Percentiles rank a stretch among this genome's conserved stretches.
These are phyloP conservation scores for Cryptotermes secundus DNA, from an alignment of 1,140 invertebrate species.

Conservation along the genomic window DNA sequence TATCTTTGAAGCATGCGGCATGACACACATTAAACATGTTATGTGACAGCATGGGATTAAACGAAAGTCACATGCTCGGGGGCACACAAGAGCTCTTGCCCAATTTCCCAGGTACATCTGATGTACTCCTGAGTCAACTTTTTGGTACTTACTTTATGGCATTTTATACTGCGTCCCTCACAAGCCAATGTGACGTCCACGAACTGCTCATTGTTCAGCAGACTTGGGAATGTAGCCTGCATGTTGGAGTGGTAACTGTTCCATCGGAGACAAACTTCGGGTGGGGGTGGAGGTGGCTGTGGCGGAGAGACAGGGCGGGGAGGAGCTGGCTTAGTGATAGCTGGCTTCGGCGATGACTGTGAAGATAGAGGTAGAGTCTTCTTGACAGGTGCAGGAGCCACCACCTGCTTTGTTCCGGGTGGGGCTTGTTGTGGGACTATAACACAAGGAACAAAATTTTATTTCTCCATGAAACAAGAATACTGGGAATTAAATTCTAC, in stretches of 20 bases:
- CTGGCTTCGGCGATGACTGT: not conserved
- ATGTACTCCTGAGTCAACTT: too few species aligned
- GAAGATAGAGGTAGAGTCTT: not conserved
- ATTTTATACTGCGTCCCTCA: constrained; percentile 52
- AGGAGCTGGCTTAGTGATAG: not conserved
- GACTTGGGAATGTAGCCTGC: constrained; percentile 51
- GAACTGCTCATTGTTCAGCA: constrained; percentile 54
- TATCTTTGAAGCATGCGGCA: too few species aligned
- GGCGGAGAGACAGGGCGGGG: constrained; percentile 22
- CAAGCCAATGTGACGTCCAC: constrained; percentile 59
- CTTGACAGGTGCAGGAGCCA: not conserved
- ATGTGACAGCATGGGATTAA: too few species aligned
- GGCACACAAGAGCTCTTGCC: too few species aligned
- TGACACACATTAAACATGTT: too few species aligned
- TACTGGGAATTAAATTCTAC: too few species aligned
- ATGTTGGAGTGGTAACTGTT: constrained; percentile 54
- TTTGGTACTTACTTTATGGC: constrained; percentile 45
- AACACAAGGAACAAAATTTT: not conserved
- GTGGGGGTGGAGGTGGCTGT: constrained; percentile 30
- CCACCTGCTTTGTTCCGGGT: not conserved
- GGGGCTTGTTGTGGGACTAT: constrained; percentile 21
- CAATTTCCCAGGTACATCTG: too few species aligned
- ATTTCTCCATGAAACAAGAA: too few species aligned
- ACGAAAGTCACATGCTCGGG: too few species aligned
- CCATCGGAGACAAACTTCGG: constrained; percentile 47